Evolutionary conservation across 2,113 vertebrate species (phyloP).

Genomic region (Megaceryle maxima): DNA sequence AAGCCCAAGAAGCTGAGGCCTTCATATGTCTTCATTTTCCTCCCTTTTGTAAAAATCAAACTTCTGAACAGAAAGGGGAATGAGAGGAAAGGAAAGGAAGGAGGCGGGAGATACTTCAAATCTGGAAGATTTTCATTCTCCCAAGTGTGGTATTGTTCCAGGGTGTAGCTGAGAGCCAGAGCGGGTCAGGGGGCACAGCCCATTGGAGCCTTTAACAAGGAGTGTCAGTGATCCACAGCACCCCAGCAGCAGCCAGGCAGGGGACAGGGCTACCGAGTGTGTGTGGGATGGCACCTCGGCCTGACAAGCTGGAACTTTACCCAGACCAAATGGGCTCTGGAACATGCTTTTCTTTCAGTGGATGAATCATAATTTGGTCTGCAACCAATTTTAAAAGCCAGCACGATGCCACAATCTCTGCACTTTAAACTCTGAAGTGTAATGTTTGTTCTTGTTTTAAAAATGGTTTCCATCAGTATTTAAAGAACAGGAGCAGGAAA

Average conservation of each 20-base stretch:
- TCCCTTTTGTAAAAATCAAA: neutral
- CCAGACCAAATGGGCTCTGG: neutral
- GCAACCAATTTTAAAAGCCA: constrained; percentile 9
- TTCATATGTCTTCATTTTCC: neutral
- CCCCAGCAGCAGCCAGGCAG: neutral
- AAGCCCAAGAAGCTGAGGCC: neutral
- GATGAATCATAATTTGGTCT: constrained; percentile 20
- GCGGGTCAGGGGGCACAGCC: neutral
- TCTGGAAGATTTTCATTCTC: neutral
- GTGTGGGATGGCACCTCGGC: neutral
- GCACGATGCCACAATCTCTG: constrained; percentile 2
- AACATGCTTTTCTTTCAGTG: neutral
- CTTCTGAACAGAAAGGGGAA: neutral
- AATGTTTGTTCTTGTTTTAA: neutral
- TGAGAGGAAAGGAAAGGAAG: neutral
- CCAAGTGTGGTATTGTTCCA: neutral
- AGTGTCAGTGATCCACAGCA: neutral
- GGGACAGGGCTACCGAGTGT: neutral
- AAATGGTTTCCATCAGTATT: constrained; percentile 36
- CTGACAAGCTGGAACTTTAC: neutral
- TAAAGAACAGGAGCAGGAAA: constrained; percentile 37
- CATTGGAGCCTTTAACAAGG: neutral
- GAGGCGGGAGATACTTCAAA: neutral
- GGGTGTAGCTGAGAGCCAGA: neutral
- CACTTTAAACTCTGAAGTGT: neutral